A percentile compares a stretch with the other conserved stretches of the same genome.
Conservation (phyloP, 37 sponge, comb jelly and placozoan species). For the Corticium candelabrum region DNA sequence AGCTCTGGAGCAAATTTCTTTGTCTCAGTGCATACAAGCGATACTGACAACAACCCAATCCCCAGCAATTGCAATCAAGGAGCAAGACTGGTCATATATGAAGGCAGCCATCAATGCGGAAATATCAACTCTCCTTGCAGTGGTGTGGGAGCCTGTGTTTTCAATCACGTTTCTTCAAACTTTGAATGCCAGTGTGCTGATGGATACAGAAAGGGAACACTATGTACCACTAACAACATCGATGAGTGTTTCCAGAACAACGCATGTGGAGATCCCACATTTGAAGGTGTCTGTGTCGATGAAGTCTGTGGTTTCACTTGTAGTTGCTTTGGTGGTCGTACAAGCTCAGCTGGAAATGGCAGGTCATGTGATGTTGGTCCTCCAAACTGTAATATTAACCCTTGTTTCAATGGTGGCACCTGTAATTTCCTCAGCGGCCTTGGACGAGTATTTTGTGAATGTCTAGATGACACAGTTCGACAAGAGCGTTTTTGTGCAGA, state of each 20-base stretch:
- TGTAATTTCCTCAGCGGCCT: slow-evolving; percentile 15
- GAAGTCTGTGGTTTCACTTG: not conserved
- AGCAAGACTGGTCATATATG: not conserved
- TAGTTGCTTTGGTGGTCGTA: not conserved
- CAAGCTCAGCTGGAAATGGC: not conserved
- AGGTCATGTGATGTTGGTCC: not conserved
- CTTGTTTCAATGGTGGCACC: slow-evolving; percentile 51
- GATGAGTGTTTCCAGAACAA: not conserved
- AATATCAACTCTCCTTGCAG: not conserved
- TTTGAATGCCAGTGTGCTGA: not conserved
- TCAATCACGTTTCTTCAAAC: not conserved
- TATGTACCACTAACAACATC: not conserved
- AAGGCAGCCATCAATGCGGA: not conserved
- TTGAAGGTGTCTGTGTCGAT: not conserved
- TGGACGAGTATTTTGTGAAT: not conserved
- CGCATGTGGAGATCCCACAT: not conserved
- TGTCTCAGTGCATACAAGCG: not conserved
- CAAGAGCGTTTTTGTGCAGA: not conserved
- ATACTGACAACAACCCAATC: not conserved
- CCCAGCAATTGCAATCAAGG: not conserved
- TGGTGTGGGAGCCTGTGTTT: not conserved
- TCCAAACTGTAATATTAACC: slow-evolving; percentile 38
- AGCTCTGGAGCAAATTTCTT: not conserved
- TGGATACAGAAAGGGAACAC: not conserved
- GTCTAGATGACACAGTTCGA: too few relatives aligned